Evolutionary conservation across 1,140 invertebrate genomes (phyloP).

Genomic region (Leptinotarsa texana): DNA sequence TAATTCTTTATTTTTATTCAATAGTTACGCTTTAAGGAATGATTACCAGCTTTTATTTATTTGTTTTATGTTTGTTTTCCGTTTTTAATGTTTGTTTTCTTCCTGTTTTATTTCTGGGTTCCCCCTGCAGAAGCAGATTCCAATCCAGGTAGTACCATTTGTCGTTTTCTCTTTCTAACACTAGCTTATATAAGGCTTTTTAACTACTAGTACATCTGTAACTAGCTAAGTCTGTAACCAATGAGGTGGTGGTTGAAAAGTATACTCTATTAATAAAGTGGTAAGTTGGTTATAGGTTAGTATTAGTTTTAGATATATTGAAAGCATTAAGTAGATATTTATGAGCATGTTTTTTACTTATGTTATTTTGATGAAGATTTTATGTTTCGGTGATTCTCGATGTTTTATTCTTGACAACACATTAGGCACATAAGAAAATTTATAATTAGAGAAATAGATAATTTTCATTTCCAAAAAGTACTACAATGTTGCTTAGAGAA

Average conservation of each 20-base stretch:
- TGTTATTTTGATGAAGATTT: too few species aligned
- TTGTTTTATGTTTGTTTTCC: constrained; percentile 11
- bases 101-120: constrained; percentile 41
- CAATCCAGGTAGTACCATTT: constrained; percentile 50
- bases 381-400: too few species aligned
- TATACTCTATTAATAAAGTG: too few species aligned
- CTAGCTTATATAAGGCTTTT: constrained; percentile 21
- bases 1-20: too few species aligned
- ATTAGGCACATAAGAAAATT: too few species aligned
- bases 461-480: too few species aligned
- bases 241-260: not conserved
- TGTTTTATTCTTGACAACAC: too few species aligned
- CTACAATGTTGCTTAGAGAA: too few species aligned
- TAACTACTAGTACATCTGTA: not conserved
- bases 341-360: not conserved
- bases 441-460: too few species aligned
- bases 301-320: too few species aligned
- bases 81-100: constrained; percentile 44
- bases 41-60: not conserved
- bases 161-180: constrained; percentile 29
- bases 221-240: not conserved
- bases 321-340: not conserved
- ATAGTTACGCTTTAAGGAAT: not conserved
- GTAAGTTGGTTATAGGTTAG: too few species aligned
- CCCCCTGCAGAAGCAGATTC: constrained; percentile 44